A percentile compares a stretch with the other conserved stretches of the same genome.
These are phyloP conservation scores for Hydrozoanthus gracilis DNA, from an alignment of 92 coral and sea anemone genomes.

Conservation along the genomic window DNA sequence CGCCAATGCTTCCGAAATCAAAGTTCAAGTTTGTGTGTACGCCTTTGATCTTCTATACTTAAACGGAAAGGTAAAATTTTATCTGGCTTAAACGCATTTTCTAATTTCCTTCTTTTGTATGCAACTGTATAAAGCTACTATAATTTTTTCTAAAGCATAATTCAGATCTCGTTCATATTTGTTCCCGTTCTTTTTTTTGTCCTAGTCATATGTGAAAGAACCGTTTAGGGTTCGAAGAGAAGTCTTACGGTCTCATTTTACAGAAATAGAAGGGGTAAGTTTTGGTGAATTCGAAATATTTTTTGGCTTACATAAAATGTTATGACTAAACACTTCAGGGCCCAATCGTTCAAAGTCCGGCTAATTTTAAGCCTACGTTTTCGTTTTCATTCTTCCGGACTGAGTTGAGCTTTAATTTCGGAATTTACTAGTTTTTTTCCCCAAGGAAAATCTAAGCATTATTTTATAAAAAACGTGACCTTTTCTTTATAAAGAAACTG, in stretches of 20 bases:
- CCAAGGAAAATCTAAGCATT: too few species aligned
- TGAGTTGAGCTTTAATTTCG: too few species aligned
- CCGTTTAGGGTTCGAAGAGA: conserved; percentile 92
- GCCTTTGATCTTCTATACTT: conserved; percentile 94
- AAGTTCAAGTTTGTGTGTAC: conserved; percentile 98
- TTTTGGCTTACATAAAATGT: background rate
- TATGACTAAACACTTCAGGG: background rate
- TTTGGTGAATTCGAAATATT: background rate
- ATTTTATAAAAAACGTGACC: too few species aligned
- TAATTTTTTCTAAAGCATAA: background rate
- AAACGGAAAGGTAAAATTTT: conserved; percentile 85
- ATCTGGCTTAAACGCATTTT: background rate
- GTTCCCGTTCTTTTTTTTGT: conserved; percentile 7
- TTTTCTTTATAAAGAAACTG: too few species aligned
- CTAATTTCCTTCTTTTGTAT: background rate
- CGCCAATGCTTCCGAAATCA: conserved; percentile 94
- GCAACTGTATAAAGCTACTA: background rate
- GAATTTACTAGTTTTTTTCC: too few species aligned
- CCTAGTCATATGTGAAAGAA: conserved; percentile 92
- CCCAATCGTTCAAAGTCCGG: too few species aligned
- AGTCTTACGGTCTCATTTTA: conserved; percentile 76
- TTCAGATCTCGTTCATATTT: background rate
- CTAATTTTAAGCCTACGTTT: too few species aligned
- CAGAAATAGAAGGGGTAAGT: conserved; percentile 94
- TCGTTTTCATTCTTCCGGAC: too few species aligned